Evolutionary conservation across 2,797 vertebrate genomes (phyloP).

Genomic region (Alcedo atthis): DNA sequence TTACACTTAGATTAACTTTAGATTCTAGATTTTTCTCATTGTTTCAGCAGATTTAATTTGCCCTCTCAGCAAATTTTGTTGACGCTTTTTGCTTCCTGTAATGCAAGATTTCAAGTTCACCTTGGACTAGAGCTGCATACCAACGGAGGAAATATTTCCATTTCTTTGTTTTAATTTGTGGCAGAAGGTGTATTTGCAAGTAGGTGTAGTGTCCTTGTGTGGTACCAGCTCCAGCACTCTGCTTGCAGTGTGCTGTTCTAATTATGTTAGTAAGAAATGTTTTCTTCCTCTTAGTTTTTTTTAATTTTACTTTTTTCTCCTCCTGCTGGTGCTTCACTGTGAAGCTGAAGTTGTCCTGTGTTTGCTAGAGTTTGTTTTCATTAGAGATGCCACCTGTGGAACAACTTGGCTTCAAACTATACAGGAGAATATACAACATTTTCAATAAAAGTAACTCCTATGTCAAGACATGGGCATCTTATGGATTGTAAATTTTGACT

Average conservation of each 20-base stretch:
- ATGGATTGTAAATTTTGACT: slow-evolving; percentile 38
- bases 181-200: neutral
- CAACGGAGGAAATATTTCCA: neutral
- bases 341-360: neutral
- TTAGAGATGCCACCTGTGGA: slow-evolving; percentile 3
- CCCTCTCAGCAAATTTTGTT: neutral
- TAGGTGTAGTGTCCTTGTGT: neutral
- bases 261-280: neutral
- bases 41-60: neutral
- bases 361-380: slow-evolving; percentile 15
- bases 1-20: neutral
- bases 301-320: neutral
- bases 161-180: slow-evolving; percentile 8
- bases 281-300: neutral
- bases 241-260: neutral
- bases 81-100: neutral
- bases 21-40: neutral
- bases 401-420: neutral
- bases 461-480: neutral
- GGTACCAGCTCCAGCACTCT: neutral
- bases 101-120: slow-evolving; percentile 43
- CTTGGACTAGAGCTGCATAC: slow-evolving; percentile 14
- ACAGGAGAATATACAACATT: neutral
- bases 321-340: neutral
- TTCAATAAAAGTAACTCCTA: slow-evolving; percentile 36